These are phyloP conservation scores for Anorthoa munda DNA, from an alignment of 2,888 invertebrate genomes.

Conservation along the genomic window DNA sequence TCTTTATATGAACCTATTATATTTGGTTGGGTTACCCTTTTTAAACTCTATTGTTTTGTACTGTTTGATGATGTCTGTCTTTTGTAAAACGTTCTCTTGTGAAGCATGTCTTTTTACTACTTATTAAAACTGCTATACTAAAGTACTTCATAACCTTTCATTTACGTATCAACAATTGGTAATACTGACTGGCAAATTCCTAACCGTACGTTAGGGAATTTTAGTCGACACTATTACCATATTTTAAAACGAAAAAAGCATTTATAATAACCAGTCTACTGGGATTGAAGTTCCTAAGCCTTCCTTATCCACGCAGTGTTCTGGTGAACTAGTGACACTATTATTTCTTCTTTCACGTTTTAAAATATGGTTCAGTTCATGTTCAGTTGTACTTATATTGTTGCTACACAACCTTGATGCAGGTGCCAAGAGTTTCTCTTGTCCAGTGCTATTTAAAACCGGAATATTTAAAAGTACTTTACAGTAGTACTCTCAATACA, in stretches of 20 bases:
- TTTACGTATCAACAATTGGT: too few species aligned
- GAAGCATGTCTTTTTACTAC: too few species aligned
- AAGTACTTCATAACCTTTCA: too few species aligned
- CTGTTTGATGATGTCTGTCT: too few species aligned
- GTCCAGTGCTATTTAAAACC: constrained; percentile 12
- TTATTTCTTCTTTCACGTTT: too few species aligned
- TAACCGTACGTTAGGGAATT: too few species aligned
- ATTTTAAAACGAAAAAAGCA: neutral
- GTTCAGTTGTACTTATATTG: neutral
- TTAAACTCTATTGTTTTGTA: too few species aligned
- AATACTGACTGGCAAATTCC: too few species aligned
- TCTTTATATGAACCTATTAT: too few species aligned
- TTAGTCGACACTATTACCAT: neutral
- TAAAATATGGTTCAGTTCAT: neutral
- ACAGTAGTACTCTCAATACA: neutral
- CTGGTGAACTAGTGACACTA: neutral
- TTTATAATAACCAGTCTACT: neutral
- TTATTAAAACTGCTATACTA: too few species aligned
- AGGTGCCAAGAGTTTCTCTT: constrained; percentile 2
- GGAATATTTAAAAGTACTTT: neutral
- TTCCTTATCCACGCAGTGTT: neutral
- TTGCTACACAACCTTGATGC: neutral
- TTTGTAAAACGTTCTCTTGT: too few species aligned
- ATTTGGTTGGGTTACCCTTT: too few species aligned
- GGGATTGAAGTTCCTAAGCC: neutral